These are phyloP conservation scores for Trichopria drosophilae DNA, from an alignment of 2,888 invertebrate genomes.

Conservation along the genomic window DNA sequence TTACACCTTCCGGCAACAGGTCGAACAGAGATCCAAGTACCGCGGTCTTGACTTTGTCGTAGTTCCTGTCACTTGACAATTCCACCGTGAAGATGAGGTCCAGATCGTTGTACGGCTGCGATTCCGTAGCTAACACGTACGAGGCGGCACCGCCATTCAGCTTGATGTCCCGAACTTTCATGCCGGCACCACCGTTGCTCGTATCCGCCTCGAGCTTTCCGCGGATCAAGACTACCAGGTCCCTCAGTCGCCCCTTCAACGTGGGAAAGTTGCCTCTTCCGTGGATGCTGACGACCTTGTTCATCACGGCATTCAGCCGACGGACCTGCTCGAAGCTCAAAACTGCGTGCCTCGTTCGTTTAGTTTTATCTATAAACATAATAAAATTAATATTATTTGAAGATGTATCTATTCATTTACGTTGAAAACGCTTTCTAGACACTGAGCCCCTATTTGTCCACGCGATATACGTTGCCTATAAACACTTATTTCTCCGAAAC, in stretches of 20 bases:
- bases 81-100: constrained; percentile 99
- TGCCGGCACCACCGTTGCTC: constrained; percentile 76
- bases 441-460: too few species aligned
- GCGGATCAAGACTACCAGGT: constrained; percentile 90
- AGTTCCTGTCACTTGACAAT: constrained; percentile 82
- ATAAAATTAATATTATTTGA: too few species aligned
- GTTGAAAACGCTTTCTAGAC: too few species aligned
- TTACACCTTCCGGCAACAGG: constrained; percentile 81
- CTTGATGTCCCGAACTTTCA: constrained; percentile 86
- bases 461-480: too few species aligned
- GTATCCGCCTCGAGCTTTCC: constrained; percentile 83
- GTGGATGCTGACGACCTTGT: constrained; percentile 90
- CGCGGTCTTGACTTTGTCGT: constrained; percentile 94
- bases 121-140: constrained; percentile 87
- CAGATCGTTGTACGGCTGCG: constrained; percentile 94
- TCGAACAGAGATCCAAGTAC: constrained; percentile 90
- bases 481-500: too few species aligned
- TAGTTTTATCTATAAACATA: too few species aligned
- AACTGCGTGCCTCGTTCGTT: constrained; percentile 85
- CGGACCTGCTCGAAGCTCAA: constrained; percentile 94
- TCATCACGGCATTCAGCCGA: constrained; percentile 93
- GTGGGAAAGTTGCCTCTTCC: constrained; percentile 95
- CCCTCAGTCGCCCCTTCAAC: constrained; percentile 86
- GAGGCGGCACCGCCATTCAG: constrained; percentile 98
- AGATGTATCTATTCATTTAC: too few species aligned